Evolutionary conservation across 2,113 vertebrate species (phyloP), one percentile per base, ranked within the genome.

Genomic region (Addax nasomaculatus): DNA sequence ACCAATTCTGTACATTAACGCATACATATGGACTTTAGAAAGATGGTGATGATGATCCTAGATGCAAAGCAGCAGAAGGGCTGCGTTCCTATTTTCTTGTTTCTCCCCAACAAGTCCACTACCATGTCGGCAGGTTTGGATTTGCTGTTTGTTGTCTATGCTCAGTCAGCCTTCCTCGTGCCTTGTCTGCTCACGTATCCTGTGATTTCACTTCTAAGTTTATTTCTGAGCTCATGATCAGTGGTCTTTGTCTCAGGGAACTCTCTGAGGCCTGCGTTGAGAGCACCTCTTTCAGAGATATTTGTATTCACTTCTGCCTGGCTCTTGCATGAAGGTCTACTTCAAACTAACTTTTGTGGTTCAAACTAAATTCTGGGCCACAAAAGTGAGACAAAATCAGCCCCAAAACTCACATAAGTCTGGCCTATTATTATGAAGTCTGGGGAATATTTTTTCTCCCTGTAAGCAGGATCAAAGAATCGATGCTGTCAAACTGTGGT

Each of bases 1-100:
- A 23, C 67, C 2, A 13, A 0, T 39, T 73, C 36, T 73, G 10
- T 0, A 73, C 0, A 13, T 39, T 13, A 23, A 39, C 2, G 0
- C 36, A 25, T 23, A 12, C 6, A 39, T 73, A 23, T 39, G 67
- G 67, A 73, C 1, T 67, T 39, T 13, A 73, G 67, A 13, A 39
- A 39, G 67, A 39, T 23, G 10, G 67, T 23, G 5, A 12, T 0
- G 10, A 6, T 2, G n/a, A 39, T 23, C 67, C 67, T 70, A 39
- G 67, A 39, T 12, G 67, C 19, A 23, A 12, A 2, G n/a, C 9
- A 39, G 67, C n/a, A 23, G 2, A 39, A 23, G 21, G 11, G 67
- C 85, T n/a, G 1, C 51, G 0, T 21, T 17, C 27, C 60, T 4
- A 1, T 51, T n/a, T 70, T 11, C 58, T 8, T 5, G 21, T 53